Base-by-base conservation (phyloP, 2,888 invertebrate species). In the Axea sp. region DNA sequence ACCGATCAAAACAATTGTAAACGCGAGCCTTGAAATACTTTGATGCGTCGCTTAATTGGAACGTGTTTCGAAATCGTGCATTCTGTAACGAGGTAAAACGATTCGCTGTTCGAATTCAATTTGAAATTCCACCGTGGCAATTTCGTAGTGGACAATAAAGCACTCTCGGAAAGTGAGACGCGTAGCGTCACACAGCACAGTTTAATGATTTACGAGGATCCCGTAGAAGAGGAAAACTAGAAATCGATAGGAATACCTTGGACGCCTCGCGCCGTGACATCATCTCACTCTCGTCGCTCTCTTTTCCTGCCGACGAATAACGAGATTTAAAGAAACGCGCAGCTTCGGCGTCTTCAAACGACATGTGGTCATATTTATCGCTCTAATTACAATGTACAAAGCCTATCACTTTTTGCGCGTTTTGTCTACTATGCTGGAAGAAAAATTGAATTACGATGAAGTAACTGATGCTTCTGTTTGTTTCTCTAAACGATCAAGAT, bases 361-460 rank as follows among this genome's bases (percentile, higher is more conserved):
- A 57, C 55, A 39, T 37, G 55, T 47, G 28, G 28, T 45, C 37
- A 59, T 57, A 67, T 55, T 67, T 47, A 67, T 67, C 41, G 55
- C 39, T 67, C 55, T 67, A 67, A 67, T 67, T 67, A 55, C 65
- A 55, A 67, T 57, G 43, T 67, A 67, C 22, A 67, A 67, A 57
- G 49, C 19, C 30, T 19, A 39, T 47, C 22, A 7, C 31, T 47
- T 55, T 47, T 57, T 53, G 39, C n/a, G 1, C 35, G 43, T 65
- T 55, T 31, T 17, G 37, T 43, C 11, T 9, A 15, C 6, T n/a
- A 5, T 6, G 15, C 1, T n/a, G 35, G 2, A 24, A 30, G 19
- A 53, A 65, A 65, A 65, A 65, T 47, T 45, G 31, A 65, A 47
- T 45, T 65, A 47, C 65, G 39, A 65, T 55, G 19, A 12, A 55